phyloP scores from a whole-genome alignment of 2,888 invertebrate species.

The Corythucha ciliata region DNA sequence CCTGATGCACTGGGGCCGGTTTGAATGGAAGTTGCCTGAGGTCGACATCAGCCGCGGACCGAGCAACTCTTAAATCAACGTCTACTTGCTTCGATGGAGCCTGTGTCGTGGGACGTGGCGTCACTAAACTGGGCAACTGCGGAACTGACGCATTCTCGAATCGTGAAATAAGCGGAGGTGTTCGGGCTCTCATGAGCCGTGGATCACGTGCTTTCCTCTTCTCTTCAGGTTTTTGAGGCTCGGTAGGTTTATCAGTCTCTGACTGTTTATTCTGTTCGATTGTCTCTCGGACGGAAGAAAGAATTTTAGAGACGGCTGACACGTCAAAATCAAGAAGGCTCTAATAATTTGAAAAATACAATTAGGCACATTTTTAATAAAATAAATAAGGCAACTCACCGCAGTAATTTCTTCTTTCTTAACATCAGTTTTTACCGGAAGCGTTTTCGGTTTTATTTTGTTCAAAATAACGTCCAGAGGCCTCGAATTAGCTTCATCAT shows the following conservation, averaged over 20 bases:
- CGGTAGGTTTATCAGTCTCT: background rate
- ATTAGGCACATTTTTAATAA: background rate
- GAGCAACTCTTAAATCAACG: slow-evolving; percentile 22
- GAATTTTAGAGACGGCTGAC: slow-evolving; percentile 31
- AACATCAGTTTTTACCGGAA: slow-evolving; percentile 4
- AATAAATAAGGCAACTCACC: background rate
- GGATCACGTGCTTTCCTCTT: slow-evolving; percentile 24
- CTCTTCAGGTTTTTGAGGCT: slow-evolving; percentile 11
- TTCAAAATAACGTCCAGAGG: slow-evolving; percentile 22
- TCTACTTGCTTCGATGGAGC: slow-evolving; percentile 14
- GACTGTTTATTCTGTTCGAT: slow-evolving; percentile 26
- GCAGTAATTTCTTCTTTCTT: background rate
- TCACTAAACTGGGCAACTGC: background rate
- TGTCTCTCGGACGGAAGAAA: slow-evolving; percentile 30
- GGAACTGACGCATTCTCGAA: background rate
- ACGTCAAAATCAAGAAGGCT: slow-evolving; percentile 29
- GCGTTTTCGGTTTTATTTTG: slow-evolving; percentile 16
- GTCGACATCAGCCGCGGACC: slow-evolving; percentile 54
- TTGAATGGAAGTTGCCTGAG: slow-evolving; percentile 67
- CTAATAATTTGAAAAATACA: slow-evolving; percentile 6
- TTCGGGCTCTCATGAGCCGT: slow-evolving; percentile 18
- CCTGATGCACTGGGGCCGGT: slow-evolving; percentile 68
- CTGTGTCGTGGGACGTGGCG: background rate
- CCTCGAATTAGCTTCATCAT: slow-evolving; percentile 46
- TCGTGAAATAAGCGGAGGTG: background rate